Evolutionary conservation across 2,113 vertebrate species (phyloP), one percentile per base, ranked within the genome.

Genomic region (Pionites leucogaster): DNA sequence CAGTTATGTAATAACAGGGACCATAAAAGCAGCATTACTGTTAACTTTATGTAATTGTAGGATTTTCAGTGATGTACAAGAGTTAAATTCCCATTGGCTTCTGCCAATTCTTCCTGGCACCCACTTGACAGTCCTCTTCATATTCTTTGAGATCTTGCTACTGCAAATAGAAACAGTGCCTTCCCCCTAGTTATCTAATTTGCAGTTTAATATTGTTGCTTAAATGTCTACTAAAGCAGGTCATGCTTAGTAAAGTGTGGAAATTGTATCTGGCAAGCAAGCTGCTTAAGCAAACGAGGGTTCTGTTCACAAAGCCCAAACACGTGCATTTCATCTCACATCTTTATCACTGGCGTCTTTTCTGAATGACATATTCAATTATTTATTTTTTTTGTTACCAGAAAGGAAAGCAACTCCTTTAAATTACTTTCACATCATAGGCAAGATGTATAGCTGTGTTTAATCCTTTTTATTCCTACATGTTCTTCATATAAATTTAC

Each of bases 181-280:
- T 93, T 93, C 78, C 41, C 72, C 72, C 33, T 92, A 6, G 6
- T 90, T 94, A 88, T 57, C 82, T 92, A 88, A 93, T 96, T 96
- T 93, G 65, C 69, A 76, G 86, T 62, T 93, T 90, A 86, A 93
- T 90, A 74, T 68, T 82, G 69, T 80, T 95, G 78, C 75, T 96
- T 94, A 93, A 89, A 82, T 1, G 16, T 90, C 88, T 95, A 72
- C 77, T 84, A 87, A 96, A 95, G 70, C 71, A 95, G 93, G 94
- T 95, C 95, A 86, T 93, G 90, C 86, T 93, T 92, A 96, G 92
- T 86, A 82, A 96, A 97, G 91, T 94, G 93, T 95, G 87, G 82
- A 96, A 95, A 92, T 90, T 92, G 39, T 83, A 88, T 93, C 89
- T 96, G 92, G 93, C 96, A 95, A 90, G 78, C 88, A 95, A 94